Percentiles rank a stretch among this genome's conserved stretches.
These are phyloP conservation scores for Pocillopora damicornis DNA, from an alignment of 64 coral and sea anemone genomes.

Conservation along the genomic window DNA sequence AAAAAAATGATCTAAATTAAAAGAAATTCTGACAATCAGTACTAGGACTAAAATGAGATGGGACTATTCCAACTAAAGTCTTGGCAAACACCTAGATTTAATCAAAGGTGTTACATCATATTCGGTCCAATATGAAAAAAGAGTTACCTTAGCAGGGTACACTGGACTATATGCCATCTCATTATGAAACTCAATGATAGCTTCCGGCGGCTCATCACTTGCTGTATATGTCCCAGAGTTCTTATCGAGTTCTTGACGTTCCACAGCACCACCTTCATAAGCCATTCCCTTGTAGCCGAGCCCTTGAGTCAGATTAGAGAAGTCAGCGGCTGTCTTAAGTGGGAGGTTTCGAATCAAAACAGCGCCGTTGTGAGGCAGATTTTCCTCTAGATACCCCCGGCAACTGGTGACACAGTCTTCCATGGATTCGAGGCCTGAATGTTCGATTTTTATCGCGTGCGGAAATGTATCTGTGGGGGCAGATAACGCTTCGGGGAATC, in stretches of 20 bases:
- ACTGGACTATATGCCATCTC: constrained; percentile 51
- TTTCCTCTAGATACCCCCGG: neutral
- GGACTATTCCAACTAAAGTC: too few species aligned
- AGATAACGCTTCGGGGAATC: constrained; percentile 40
- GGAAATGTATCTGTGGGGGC: constrained; percentile 39
- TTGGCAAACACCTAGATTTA: too few species aligned
- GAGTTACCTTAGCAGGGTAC: constrained; percentile 35
- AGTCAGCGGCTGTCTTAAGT: constrained; percentile 16
- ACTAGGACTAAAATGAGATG: too few species aligned
- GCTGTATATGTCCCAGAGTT: constrained; percentile 39
- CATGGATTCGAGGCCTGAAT: neutral
- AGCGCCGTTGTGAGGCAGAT: constrained; percentile 29
- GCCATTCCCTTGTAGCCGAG: constrained; percentile 40
- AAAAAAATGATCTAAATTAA: too few species aligned
- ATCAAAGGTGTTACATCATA: too few species aligned
- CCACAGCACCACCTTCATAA: constrained; percentile 40
- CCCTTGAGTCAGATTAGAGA: neutral
- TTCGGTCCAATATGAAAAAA: neutral
- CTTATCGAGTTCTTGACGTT: constrained; percentile 19
- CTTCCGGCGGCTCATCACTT: constrained; percentile 39
- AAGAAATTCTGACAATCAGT: too few species aligned
- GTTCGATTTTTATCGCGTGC: constrained; percentile 18
- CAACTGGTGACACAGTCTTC: neutral
- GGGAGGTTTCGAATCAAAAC: constrained; percentile 46
- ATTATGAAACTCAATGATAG: constrained; percentile 41